Conservation (phyloP, 2,797 vertebrate genomes). For the Acanthis flammea region DNA sequence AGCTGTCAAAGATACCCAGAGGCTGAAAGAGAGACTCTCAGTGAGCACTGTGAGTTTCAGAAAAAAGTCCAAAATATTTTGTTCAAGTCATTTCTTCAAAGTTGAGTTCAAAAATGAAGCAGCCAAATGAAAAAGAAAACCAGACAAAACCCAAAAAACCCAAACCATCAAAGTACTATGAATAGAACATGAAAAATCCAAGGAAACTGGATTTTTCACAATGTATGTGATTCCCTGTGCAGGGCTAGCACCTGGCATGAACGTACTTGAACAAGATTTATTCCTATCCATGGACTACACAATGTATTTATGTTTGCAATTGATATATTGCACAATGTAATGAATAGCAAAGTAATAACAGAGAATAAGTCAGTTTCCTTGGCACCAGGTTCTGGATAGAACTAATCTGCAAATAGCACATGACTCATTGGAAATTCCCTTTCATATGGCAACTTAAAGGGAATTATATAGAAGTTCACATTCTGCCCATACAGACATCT, state of each 20-base stretch:
- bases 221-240: neutral
- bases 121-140: neutral
- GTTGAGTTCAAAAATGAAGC: neutral
- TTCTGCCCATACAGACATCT: neutral
- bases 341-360: conserved; percentile 23
- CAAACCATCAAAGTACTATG: neutral
- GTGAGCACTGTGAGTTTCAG: neutral
- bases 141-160: neutral
- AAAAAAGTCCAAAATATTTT: neutral
- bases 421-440: conserved; percentile 13
- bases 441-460: neutral
- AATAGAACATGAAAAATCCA: neutral
- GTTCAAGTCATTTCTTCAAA: neutral
- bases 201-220: neutral
- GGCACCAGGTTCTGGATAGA: neutral
- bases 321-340: conserved; percentile 5
- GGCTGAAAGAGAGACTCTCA: neutral
- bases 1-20: neutral
- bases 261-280: neutral
- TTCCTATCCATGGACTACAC: neutral
- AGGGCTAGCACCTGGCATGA: neutral
- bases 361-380: conserved; percentile 9
- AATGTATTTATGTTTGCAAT: conserved; percentile 13
- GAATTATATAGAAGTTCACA: neutral
- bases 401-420: neutral